Evolutionary conservation across 2,888 invertebrate species (phyloP).

Genomic region (Euproctis similis): DNA sequence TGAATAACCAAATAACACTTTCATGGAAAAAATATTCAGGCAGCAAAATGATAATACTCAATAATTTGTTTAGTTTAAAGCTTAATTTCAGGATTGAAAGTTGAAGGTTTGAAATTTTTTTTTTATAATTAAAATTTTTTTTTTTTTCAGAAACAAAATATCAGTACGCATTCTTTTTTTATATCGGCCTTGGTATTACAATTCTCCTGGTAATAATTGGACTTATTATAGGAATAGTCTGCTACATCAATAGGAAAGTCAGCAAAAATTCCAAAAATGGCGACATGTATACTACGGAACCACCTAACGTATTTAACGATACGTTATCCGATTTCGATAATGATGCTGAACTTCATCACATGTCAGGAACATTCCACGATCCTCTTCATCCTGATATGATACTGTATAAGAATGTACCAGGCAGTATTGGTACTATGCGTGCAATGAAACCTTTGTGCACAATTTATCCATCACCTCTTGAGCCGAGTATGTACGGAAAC

Average conservation of each 20-base stretch:
- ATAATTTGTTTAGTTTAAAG: no score
- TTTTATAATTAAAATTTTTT: constrained; percentile 2
- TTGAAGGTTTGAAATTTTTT: no score
- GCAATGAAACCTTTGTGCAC: constrained; percentile 67
- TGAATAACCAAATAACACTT: no score
- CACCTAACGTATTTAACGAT: constrained; percentile 64
- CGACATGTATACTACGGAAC: constrained; percentile 63
- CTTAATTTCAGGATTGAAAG: no score
- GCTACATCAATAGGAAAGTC: constrained; percentile 41
- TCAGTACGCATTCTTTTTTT: constrained; percentile 29
- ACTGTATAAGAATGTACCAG: constrained; percentile 55
- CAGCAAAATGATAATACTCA: no score
- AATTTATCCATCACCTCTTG: constrained; percentile 52
- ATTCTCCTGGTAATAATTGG: constrained; percentile 32
- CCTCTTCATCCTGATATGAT: constrained; percentile 68
- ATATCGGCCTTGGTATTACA: constrained; percentile 36
- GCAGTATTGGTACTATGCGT: constrained; percentile 50
- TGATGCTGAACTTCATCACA: constrained; percentile 60
- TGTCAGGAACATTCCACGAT: constrained; percentile 66
- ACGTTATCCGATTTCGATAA: constrained; percentile 62
- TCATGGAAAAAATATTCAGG: no score
- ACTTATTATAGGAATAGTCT: constrained; percentile 29
- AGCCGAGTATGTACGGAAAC: constrained; percentile 63
- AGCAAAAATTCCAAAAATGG: constrained; percentile 52
- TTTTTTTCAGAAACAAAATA: constrained; percentile 32